Evolutionary conservation across 2,797 vertebrate species (phyloP).

Genomic region (Tarsius wallacei): DNA sequence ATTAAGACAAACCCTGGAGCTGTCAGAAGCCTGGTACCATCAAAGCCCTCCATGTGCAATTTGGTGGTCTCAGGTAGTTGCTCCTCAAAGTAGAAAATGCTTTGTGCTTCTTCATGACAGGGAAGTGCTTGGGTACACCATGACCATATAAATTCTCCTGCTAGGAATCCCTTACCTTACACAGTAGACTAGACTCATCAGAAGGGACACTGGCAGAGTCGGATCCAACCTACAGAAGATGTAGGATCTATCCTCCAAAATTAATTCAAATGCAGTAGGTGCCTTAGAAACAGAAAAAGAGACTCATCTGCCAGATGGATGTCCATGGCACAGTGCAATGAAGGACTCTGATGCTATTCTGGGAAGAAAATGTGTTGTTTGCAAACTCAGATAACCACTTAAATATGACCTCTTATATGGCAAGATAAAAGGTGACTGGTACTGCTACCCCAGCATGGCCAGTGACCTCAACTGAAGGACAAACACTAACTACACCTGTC

Average conservation of each 20-base stretch:
- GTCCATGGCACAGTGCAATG: neutral
- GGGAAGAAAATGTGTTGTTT: neutral
- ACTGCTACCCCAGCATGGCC: neutral
- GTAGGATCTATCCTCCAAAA: neutral
- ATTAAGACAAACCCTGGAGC: neutral
- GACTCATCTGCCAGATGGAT: neutral
- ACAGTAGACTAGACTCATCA: too few relatives aligned
- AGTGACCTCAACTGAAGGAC: neutral
- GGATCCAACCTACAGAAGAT: too few relatives aligned
- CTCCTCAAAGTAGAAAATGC: neutral
- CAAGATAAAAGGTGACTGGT: neutral
- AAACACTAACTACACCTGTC: neutral
- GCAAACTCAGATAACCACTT: neutral
- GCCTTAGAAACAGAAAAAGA: neutral
- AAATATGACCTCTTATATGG: neutral
- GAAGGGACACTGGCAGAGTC: neutral
- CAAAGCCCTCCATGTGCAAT: neutral
- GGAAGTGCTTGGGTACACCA: neutral
- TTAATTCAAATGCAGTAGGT: neutral
- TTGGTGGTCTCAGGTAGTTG: neutral
- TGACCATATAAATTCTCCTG: fast-evolving
- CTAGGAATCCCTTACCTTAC: neutral
- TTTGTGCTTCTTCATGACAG: neutral
- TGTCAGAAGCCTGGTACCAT: neutral
- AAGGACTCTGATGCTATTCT: neutral